Evolutionary conservation across 53 echinoderm and acorn worm genomes (phyloP), one percentile per base, ranked within the genome.

Genomic region (Stichopus horrens): DNA sequence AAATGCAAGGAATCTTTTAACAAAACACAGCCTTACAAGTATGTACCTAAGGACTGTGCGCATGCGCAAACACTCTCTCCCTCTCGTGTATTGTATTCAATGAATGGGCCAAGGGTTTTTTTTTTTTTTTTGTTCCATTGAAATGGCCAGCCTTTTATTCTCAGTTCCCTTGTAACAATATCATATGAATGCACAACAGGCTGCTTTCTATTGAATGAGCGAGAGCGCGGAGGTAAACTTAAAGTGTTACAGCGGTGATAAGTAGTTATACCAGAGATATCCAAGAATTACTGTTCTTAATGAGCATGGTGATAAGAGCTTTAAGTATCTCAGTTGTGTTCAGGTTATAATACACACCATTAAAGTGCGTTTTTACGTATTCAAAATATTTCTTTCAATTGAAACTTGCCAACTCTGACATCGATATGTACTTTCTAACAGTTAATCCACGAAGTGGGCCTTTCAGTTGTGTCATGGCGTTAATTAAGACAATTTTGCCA

Each of bases 1-100:
- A 57, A 75, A 57, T 56, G 56, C 20, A 58, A 81, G 81, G 58
- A 81, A 58, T 59, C 85, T 57, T 59, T 59, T 58, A 85, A 85
- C 85, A 23, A 63, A 63, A 67, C 65, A 85, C 85, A 66, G 85
- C 9, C 81, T 22, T 81, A 57, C 18, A 58, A 18, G 85, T 85
- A 66, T 67, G 85, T 85, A 63, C 85, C 85, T 85, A 85, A 85
- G 65, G 66, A 85, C 85, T 67, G 66, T 52, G 22, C 85, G 85
- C 85, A 85, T 85, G 85, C 85, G 85, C 66, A 85, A 13, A 19
- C 23, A 52, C 4, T 76, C 9, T 63, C 22, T 66, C 22, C 58
- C 66, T 13, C 53, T 54, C 58, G 23, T 67, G 60, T 67, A 85
- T 85, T 85, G 85, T 85, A 52, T 65, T 7, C 21, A 37, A 85